Base-by-base conservation (phyloP, 2,888 invertebrate species). In the Caenorhabditis becei region DNA sequence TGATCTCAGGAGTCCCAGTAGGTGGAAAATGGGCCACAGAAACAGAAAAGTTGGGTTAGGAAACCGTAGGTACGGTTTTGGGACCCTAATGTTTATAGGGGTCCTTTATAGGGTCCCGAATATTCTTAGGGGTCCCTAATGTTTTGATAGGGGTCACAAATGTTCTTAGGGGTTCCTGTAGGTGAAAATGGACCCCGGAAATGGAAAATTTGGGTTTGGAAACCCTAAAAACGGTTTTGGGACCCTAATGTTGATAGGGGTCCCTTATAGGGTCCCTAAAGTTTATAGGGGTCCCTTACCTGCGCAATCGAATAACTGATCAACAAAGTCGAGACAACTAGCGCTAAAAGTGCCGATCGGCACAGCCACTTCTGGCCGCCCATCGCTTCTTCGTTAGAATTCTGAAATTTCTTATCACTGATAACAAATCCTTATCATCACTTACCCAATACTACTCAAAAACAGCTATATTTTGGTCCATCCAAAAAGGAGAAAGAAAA, bases 361-460 rank as follows among this genome's bases (percentile, higher is more conserved):
- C 63, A 23, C 53, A 80, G 74, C 75, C 80, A 70, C 51, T 65
- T 74, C 51, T 49, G 75, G 65, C 69, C 74, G 65, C 70, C 70
- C 80, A 69, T 75, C 70, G 67, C 63, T 53, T 28, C 32, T 66
- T 77, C 65, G 77, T 51, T 70, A 65, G 51, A 65, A 23, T 58
- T 70, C 77, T 77, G 63, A 41, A 70, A 77, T 41, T 20, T 51
- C n/a, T 11, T 18, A 14, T 51, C 2, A 11, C 2, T 14, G 14
- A 8, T n/a, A n/a, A 26, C 20, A 28, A 56, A 32, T 24, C 58
- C 2, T n/a, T 16, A 26, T 49, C n/a, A 32, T 61, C 2, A 74
- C 74, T 58, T 66, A 74, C 58, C 65, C 65, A 66, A 74, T 74
- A 51, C 66, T 74, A 74, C 65, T 74, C 74, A 66, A 74, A 35